Conservation (phyloP, 2,888 invertebrate genomes). For the Drosophila bunnanda region DNA sequence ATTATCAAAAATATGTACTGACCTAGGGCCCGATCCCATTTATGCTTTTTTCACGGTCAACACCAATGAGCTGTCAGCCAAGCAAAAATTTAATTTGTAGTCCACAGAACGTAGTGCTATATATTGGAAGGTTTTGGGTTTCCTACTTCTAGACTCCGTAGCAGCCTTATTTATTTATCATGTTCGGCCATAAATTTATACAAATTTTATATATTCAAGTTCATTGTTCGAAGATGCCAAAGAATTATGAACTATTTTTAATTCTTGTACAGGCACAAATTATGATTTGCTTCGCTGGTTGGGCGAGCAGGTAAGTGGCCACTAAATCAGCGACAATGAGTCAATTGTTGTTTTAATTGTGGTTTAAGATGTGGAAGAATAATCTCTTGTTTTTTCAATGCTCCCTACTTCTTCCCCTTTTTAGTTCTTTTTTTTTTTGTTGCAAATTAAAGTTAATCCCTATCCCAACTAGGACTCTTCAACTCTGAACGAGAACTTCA, state of each 20-base stretch:
- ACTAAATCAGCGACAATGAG: conserved; percentile 1
- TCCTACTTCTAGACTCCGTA: conserved; percentile 21
- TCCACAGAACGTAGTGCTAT: conserved; percentile 19
- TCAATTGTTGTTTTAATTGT: neutral
- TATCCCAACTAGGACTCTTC: neutral
- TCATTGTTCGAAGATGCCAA: conserved; percentile 58
- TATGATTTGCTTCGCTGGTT: conserved; percentile 4
- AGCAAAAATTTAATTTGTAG: conserved; percentile 46
- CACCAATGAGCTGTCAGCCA: conserved; percentile 46
- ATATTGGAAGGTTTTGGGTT: conserved; percentile 30
- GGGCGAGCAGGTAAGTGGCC: conserved; percentile 21
- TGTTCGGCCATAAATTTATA: conserved; percentile 18
- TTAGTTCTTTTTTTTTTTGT: no score
- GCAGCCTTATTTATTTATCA: conserved; percentile 42
- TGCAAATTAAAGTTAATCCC: neutral
- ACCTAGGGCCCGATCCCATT: conserved; percentile 44
- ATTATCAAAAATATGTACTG: conserved; percentile 47
- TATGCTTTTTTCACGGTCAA: conserved; percentile 63
- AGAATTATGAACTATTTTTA: conserved; percentile 55
- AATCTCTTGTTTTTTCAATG: neutral
- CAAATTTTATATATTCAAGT: conserved; percentile 63
- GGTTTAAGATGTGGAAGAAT: neutral
- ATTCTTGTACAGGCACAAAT: neutral
- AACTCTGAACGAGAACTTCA: neutral
- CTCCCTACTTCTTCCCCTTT: no score